Evolutionary conservation across 2,113 vertebrate species (phyloP).

Genomic region (Acrocephalus kingi): DNA sequence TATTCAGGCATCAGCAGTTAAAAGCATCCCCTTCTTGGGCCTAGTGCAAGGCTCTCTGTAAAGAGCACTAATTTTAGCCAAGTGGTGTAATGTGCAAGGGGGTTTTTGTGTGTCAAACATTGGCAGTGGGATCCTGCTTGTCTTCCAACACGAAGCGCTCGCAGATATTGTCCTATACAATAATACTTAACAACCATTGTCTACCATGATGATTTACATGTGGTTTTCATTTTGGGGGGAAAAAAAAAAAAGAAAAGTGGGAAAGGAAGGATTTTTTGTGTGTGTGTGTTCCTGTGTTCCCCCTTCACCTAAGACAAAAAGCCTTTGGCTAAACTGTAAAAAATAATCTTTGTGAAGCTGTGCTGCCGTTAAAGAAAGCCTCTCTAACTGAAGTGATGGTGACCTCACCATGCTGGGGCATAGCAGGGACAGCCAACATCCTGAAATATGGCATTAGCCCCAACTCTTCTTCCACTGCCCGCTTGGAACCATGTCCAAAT

Average conservation of each 20-base stretch:
- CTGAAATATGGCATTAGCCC: slow-evolving; percentile 22
- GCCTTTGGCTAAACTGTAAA: slow-evolving; percentile 24
- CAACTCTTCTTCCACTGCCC: slow-evolving; percentile 6
- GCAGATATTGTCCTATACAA: slow-evolving; percentile 39
- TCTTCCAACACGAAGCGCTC: slow-evolving; percentile 23
- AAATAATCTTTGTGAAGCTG: slow-evolving; percentile 27
- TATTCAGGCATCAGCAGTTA: neutral
- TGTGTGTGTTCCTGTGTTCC: neutral
- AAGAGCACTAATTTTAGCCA: slow-evolving; percentile 42
- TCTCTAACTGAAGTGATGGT: slow-evolving; percentile 23
- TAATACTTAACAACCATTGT: slow-evolving; percentile 26
- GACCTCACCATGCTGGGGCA: slow-evolving; percentile 22
- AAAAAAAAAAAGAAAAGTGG: neutral
- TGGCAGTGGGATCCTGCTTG: slow-evolving; percentile 47
- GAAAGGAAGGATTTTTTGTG: neutral
- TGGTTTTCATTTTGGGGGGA: neutral
- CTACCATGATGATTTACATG: slow-evolving; percentile 34
- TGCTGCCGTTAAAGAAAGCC: slow-evolving; percentile 14
- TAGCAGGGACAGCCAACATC: neutral
- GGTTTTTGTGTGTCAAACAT: slow-evolving; percentile 22
- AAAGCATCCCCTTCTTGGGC: slow-evolving; percentile 28
- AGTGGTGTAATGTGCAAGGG: slow-evolving; percentile 1
- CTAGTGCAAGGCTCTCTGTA: neutral
- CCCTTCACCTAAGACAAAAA: slow-evolving; percentile 38
- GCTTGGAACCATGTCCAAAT: slow-evolving; percentile 34